Conservation (phyloP, 2,888 invertebrate species). For the Rhingia campestris region DNA sequence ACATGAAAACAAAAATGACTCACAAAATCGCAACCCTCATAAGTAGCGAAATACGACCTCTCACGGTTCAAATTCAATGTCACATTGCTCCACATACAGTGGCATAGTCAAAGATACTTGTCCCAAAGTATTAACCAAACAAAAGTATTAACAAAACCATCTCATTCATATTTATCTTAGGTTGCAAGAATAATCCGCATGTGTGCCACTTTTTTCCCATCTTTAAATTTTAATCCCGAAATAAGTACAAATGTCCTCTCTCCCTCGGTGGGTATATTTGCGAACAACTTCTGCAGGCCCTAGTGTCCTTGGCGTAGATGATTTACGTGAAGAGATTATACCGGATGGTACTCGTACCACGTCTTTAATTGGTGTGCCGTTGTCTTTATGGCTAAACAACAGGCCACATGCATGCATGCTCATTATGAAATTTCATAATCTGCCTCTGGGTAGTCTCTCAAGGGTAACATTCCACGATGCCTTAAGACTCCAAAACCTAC, state of each 20-base stretch:
- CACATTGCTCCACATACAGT: constrained; percentile 15
- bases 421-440: constrained; percentile 43
- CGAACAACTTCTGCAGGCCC: constrained; percentile 1
- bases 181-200: constrained; percentile 7
- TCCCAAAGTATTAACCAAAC: not conserved
- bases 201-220: constrained; percentile 22
- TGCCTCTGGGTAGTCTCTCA: constrained; percentile 11
- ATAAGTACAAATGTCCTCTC: constrained; percentile 28
- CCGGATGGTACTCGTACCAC: constrained; percentile 10
- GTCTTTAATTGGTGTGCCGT: constrained; percentile 24
- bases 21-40: not conserved
- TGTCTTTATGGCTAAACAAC: constrained; percentile 30
- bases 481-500: too few relatives aligned
- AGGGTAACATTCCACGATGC: constrained; percentile 30
- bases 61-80: constrained; percentile 36
- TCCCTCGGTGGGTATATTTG: not conserved
- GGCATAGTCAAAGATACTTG: not conserved
- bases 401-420: constrained; percentile 12
- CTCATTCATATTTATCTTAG: not conserved
- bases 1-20: too few relatives aligned
- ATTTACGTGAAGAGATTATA: constrained; percentile 51
- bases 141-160: not conserved
- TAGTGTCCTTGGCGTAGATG: constrained; percentile 1
- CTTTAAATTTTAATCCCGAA: constrained; percentile 54
- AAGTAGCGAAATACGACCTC: not conserved